Conservation (phyloP, 2,888 invertebrate species). For the Orthonevra nobilis region DNA sequence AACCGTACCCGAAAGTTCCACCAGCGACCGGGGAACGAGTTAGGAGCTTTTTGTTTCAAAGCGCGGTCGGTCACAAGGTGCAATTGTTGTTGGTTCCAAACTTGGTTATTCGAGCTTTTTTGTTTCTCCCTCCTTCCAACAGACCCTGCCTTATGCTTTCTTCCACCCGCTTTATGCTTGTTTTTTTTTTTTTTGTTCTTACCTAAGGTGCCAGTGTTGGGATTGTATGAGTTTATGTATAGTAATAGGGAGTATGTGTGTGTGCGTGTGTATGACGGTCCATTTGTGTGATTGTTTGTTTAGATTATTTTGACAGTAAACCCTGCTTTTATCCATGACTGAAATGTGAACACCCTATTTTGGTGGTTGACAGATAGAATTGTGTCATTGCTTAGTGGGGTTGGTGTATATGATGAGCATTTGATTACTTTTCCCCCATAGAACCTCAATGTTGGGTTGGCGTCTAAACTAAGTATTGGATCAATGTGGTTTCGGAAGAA, state of each 20-base stretch:
- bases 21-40: conserved; percentile 45
- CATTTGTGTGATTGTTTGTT: conserved; percentile 6
- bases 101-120: conserved; percentile 11
- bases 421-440: not conserved
- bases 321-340: conserved; percentile 21
- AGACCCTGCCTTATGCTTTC: conserved; percentile 7
- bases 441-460: conserved; percentile 26
- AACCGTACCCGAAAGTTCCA: conserved; percentile 21
- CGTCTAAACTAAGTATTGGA: conserved; percentile 23
- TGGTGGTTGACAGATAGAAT: conserved; percentile 22
- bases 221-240: conserved; percentile 19
- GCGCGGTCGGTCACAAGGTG: conserved; percentile 53
- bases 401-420: conserved; percentile 25
- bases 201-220: conserved; percentile 62
- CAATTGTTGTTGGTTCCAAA: conserved; percentile 55
- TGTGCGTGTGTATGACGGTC: not conserved
- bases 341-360: not conserved
- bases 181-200: too few species aligned
- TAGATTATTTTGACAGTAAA: conserved; percentile 4
- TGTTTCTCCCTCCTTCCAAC: not conserved
- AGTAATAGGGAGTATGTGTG: not conserved
- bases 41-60: conserved; percentile 19
- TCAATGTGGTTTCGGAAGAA: too few species aligned
- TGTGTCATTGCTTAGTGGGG: not conserved
- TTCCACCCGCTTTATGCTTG: conserved; percentile 3